Evolutionary conservation across 2,888 invertebrate genomes (phyloP).

Genomic region (Stenodera caucasica): DNA sequence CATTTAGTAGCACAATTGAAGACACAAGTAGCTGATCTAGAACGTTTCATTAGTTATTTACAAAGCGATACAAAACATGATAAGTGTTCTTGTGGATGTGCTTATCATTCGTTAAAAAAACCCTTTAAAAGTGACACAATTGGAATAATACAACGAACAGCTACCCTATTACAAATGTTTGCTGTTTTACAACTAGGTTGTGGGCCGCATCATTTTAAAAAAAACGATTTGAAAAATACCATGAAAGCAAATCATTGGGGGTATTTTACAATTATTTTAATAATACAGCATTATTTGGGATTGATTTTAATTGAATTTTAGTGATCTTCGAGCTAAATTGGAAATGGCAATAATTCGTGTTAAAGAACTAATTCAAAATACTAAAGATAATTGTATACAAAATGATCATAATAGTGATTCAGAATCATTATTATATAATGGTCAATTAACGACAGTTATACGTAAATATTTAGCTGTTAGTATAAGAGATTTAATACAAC

Average conservation of each 20-base stretch:
- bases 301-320: conserved; percentile 44
- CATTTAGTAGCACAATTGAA: conserved; percentile 94
- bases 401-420: conserved; percentile 66
- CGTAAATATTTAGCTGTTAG: conserved; percentile 91
- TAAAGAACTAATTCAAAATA: conserved; percentile 61
- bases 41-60: conserved; percentile 93
- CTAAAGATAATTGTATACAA: conserved; percentile 52
- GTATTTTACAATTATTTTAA: conserved; percentile 42
- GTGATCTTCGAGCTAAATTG: conserved; percentile 87
- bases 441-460: conserved; percentile 84
- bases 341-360: conserved; percentile 85
- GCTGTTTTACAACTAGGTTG: conserved; percentile 92
- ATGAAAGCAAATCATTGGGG: conserved; percentile 92
- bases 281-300: too few species aligned
- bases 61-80: conserved; percentile 72
- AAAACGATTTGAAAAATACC: conserved; percentile 81
- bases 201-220: conserved; percentile 70
- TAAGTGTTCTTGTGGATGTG: conserved; percentile 57
- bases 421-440: conserved; percentile 65
- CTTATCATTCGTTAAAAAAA: conserved; percentile 53
- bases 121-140: conserved; percentile 60
- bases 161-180: conserved; percentile 89
- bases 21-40: conserved; percentile 95
- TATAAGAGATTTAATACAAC: conserved; percentile 89
- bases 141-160: conserved; percentile 83